Conservation (phyloP, 1,140 invertebrate species). For the Sitodiplosis mosellana region DNA sequence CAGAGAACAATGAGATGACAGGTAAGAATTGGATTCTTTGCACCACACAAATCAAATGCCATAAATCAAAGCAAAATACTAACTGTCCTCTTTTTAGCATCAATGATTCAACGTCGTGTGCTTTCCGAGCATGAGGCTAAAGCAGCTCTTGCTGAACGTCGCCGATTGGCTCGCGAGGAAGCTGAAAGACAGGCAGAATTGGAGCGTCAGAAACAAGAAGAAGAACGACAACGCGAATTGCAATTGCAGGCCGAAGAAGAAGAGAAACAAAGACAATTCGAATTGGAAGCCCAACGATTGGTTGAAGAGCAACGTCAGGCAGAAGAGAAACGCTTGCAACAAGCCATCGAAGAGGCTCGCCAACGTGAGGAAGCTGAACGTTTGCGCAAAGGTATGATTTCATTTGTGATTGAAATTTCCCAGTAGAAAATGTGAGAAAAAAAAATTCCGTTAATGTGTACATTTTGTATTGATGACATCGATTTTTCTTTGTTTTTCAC, state of each 20-base stretch:
- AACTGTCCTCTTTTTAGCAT: slow-evolving; percentile 18
- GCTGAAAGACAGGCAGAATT: slow-evolving; percentile 69
- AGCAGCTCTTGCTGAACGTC: slow-evolving; percentile 68
- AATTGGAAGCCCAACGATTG: slow-evolving; percentile 53
- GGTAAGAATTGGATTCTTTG: slow-evolving; percentile 4
- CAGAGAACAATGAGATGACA: slow-evolving; percentile 3
- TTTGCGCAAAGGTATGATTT: slow-evolving; percentile 10
- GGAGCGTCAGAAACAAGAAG: slow-evolving; percentile 55
- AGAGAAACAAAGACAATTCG: slow-evolving; percentile 54
- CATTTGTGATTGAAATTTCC: neutral
- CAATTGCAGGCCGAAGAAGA: slow-evolving; percentile 67
- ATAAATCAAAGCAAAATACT: too few species aligned
- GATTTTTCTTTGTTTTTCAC: slow-evolving; percentile 8
- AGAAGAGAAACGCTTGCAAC: slow-evolving; percentile 52
- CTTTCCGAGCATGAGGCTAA: slow-evolving; percentile 80
- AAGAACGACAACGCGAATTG: slow-evolving; percentile 51
- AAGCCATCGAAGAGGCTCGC: slow-evolving; percentile 48
- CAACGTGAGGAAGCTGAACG: slow-evolving; percentile 47
- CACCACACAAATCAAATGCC: too few species aligned
- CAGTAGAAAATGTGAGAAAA: neutral
- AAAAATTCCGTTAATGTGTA: too few species aligned
- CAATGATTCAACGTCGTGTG: slow-evolving; percentile 53
- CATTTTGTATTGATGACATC: neutral
- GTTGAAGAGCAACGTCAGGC: slow-evolving; percentile 47
- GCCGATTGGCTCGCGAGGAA: slow-evolving; percentile 64